phyloP scores from a whole-genome alignment of 1,140 invertebrate species.

The Probaryconus sp. region DNA sequence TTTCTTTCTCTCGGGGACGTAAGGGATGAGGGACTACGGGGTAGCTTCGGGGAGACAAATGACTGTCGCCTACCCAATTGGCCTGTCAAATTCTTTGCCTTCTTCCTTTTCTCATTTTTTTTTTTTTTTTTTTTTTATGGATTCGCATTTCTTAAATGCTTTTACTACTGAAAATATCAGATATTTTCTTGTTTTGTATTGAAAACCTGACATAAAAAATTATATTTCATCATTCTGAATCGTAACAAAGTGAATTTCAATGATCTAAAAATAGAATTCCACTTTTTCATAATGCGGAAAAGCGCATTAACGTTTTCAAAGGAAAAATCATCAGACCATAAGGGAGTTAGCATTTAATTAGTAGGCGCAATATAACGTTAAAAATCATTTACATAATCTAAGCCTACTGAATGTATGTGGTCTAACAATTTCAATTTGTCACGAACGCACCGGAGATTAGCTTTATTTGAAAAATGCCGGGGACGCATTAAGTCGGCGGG shows the following conservation, averaged over 20 bases:
- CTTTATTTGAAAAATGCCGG: constrained; percentile 23
- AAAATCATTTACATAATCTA: constrained; percentile 33
- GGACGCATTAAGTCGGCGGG: constrained; percentile 10
- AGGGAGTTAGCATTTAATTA: too few relatives aligned
- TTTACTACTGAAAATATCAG: not conserved
- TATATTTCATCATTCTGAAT: too few relatives aligned
- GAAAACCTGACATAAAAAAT: too few relatives aligned
- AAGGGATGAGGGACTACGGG: constrained; percentile 26
- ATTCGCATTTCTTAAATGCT: constrained; percentile 28
- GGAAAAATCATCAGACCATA: too few relatives aligned
- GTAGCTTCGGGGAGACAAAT: constrained; percentile 58
- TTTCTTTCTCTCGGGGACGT: constrained; percentile 54
- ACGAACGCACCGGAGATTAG: constrained; percentile 31
- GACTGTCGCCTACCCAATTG: constrained; percentile 62
- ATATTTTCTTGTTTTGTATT: too few relatives aligned
- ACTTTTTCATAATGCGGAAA: too few relatives aligned
- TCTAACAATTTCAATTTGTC: constrained; percentile 47
- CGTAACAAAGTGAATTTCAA: too few relatives aligned
- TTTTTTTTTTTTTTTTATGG: constrained; percentile 14
- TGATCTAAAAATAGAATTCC: too few relatives aligned
- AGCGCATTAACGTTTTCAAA: too few relatives aligned
- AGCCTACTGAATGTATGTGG: too few relatives aligned
- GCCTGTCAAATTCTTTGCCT: constrained; percentile 51
- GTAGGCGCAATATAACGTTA: too few relatives aligned
- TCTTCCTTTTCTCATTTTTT: constrained; percentile 27